Base-by-base conservation (phyloP, 1,140 invertebrate species). In the Cotesia glomerata region DNA sequence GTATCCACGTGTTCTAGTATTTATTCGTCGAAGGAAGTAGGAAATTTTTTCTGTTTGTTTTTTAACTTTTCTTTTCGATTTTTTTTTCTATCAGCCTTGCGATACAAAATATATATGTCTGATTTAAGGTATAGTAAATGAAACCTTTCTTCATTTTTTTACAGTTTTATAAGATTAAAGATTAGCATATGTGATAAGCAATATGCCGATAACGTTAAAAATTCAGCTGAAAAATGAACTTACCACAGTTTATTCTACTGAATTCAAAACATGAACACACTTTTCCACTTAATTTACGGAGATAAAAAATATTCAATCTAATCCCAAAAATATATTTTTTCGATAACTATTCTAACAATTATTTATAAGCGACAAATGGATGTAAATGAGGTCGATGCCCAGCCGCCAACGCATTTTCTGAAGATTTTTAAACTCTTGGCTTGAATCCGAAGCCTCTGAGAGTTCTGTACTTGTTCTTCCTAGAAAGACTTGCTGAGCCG, bases 381-480 rank as follows among this genome's bases (percentile, higher is more conserved):
- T 54, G 13, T 45, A 45, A 45, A 45, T 45, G 63, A 72, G 71
- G 71, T 72, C 71, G 63, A 67, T 72, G 71, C 54, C 71, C 64
- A 72, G 64, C 54, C 64, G 56, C 71, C 64, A 72, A 72, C 64
- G 64, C 71, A 72, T 35, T 66, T 59, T 66, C 62, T 72, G 49
- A 62, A 45, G 39, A 45, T 45, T 45, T 45, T 5, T 9, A 63
- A 36, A 39, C 63, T 72, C 70, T 72, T 72, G 70, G 70, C 70
- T 72, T 72, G 62, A 49, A 72, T 72, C 45, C 63, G 70, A 72
- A 58, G 63, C 66, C 63, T 59, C 32, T 18, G 49, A 59, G 63
- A 59, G 70, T 32, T 66, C 70, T 72, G n/a, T 16, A 26, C 14
- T 51, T 39, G 61, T 65, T 58, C 45, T 72, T 72, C 70, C 34